These are phyloP conservation scores for Micrastur ruficollis DNA, from an alignment of 2,797 vertebrate species.

Conservation along the genomic window DNA sequence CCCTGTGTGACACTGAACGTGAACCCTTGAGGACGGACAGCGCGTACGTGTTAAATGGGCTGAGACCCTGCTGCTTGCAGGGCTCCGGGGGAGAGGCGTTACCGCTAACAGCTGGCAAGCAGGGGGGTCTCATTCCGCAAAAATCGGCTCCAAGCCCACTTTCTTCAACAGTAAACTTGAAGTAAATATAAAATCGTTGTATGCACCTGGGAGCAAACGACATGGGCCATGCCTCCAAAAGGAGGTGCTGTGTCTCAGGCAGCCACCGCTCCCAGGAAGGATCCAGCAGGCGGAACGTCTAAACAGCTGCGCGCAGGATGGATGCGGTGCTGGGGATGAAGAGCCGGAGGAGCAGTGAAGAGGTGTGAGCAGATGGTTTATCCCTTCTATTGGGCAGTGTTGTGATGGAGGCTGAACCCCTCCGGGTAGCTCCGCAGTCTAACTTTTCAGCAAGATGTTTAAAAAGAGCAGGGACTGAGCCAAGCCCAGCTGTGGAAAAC, in stretches of 20 bases:
- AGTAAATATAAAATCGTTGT: background rate
- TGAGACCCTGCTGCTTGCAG: background rate
- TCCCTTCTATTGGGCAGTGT: background rate
- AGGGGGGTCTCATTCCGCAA: background rate
- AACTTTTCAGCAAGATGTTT: background rate
- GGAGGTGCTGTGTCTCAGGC: background rate
- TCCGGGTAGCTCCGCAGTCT: background rate
- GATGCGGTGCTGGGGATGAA: background rate
- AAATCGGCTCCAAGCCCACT: background rate
- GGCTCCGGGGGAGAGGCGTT: background rate
- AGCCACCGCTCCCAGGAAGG: background rate
- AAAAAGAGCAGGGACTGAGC: background rate
- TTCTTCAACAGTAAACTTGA: background rate
- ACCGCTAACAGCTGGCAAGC: background rate
- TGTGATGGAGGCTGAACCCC: background rate
- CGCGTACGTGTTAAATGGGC: accelerated
- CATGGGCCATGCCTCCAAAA: background rate
- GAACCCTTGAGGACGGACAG: background rate
- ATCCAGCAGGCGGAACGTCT: accelerated
- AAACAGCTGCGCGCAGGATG: background rate
- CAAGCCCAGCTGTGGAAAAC: background rate
- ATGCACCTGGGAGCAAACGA: accelerated
- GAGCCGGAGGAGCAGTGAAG: background rate
- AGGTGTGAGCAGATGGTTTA: background rate
- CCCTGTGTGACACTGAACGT: background rate